These are phyloP conservation scores for Slavum lentiscoides DNA, from an alignment of 2,888 invertebrate genomes.

Conservation along the genomic window DNA sequence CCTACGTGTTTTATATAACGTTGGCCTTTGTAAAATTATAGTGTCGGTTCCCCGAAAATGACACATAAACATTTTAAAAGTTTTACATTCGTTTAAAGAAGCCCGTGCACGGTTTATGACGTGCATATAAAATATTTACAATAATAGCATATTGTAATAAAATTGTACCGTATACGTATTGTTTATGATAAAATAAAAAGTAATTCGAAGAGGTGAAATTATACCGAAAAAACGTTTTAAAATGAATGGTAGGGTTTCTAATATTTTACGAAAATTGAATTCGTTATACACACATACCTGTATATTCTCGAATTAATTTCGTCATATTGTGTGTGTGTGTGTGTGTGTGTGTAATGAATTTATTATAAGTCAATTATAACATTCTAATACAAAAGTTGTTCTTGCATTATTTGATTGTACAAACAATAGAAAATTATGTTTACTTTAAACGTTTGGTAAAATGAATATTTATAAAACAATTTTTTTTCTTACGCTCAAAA, in stretches of 20 bases:
- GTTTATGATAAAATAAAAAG: not conserved
- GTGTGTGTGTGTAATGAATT: conserved; percentile 1
- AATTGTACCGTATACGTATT: not conserved
- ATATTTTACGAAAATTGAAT: not conserved
- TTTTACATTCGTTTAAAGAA: too few relatives aligned
- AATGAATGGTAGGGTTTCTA: not conserved
- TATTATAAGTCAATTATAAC: conserved; percentile 19
- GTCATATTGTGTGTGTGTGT: not conserved
- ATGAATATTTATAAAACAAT: conserved; percentile 22
- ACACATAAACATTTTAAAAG: too few relatives aligned
- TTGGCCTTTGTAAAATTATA: too few relatives aligned
- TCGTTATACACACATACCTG: not conserved
- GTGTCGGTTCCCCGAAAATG: too few relatives aligned
- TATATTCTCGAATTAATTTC: not conserved
- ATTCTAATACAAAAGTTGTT: not conserved
- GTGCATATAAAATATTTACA: too few relatives aligned
- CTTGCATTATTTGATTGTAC: not conserved
- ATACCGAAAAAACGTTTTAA: not conserved
- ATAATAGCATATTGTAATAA: too few relatives aligned
- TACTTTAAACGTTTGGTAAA: conserved; percentile 3
- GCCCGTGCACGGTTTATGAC: too few relatives aligned
- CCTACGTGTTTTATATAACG: too few relatives aligned
- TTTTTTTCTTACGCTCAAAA: not conserved
- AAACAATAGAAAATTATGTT: not conserved
- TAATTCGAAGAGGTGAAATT: not conserved